These are phyloP conservation scores for Lepas anatifera DNA, from an alignment of 2,888 invertebrate genomes.

Conservation along the genomic window DNA sequence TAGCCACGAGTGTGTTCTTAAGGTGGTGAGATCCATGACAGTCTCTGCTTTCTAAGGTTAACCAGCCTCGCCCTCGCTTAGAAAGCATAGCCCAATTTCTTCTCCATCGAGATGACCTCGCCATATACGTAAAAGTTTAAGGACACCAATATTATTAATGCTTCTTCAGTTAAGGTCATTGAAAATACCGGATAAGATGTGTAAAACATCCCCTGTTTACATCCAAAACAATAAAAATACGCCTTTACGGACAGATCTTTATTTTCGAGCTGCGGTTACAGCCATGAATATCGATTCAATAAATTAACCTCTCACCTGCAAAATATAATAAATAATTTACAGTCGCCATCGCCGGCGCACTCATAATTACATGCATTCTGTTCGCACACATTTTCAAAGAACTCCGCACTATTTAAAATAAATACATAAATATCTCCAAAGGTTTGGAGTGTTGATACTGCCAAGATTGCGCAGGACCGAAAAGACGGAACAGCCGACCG, in stretches of 20 bases:
- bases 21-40: background rate
- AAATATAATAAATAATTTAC: background rate
- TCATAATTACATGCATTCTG: background rate
- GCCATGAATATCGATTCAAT: background rate
- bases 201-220: background rate
- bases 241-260: background rate
- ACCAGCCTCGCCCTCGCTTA: too few species aligned
- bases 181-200: background rate
- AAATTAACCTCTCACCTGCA: background rate
- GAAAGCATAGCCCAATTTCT: too few species aligned
- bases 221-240: background rate
- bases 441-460: background rate
- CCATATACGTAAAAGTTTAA: too few species aligned
- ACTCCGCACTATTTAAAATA: background rate
- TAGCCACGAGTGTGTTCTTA: background rate
- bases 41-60: too few species aligned
- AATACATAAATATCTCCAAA: background rate
- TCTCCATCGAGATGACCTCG: too few species aligned
- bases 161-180: background rate
- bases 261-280: background rate
- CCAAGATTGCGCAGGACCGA: background rate
- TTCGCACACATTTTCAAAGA: background rate
- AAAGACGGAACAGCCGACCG: too few species aligned
- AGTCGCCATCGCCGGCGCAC: background rate
- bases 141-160: background rate